Conservation (phyloP, 1,140 invertebrate genomes). For the Nephila pilipes region DNA sequence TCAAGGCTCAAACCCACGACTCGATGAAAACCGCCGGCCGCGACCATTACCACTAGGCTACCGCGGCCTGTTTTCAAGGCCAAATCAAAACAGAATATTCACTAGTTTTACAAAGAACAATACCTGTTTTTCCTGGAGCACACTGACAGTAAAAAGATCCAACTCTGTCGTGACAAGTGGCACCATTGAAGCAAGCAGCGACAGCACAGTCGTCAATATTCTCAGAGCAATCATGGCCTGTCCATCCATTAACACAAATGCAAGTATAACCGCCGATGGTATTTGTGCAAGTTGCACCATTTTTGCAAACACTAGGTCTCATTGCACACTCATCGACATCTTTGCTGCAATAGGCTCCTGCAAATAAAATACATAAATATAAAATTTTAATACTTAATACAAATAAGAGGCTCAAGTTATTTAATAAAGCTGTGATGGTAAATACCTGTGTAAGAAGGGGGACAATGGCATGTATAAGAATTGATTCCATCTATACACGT, state of each 20-base stretch:
- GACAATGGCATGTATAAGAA: slow-evolving; percentile 93
- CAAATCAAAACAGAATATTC: too few species aligned
- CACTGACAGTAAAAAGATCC: slow-evolving; percentile 97
- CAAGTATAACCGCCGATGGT: slow-evolving; percentile 94
- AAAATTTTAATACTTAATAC: not conserved
- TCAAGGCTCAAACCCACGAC: too few species aligned
- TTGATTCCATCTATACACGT: slow-evolving; percentile 94
- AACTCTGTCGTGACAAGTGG: slow-evolving; percentile 96
- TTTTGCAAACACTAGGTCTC: slow-evolving; percentile 91
- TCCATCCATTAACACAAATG: slow-evolving; percentile 98
- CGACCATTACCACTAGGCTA: too few species aligned
- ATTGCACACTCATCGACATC: slow-evolving; percentile 83
- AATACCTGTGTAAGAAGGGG: slow-evolving; percentile 89
- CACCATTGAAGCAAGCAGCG: slow-evolving; percentile 97
- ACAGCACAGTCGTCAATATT: slow-evolving; percentile 97
- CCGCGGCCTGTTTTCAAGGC: too few species aligned
- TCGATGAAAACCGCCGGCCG: too few species aligned
- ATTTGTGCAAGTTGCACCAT: slow-evolving; percentile 97
- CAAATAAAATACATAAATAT: not conserved
- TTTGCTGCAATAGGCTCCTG: slow-evolving; percentile 84
- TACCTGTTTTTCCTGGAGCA: slow-evolving; percentile 95
- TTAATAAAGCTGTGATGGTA: not conserved
- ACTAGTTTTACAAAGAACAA: not conserved
- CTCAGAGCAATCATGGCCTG: slow-evolving; percentile 92
- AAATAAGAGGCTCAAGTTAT: not conserved